Evolutionary conservation across 1,140 invertebrate genomes (phyloP).

Genomic region (Pantala flavescens): DNA sequence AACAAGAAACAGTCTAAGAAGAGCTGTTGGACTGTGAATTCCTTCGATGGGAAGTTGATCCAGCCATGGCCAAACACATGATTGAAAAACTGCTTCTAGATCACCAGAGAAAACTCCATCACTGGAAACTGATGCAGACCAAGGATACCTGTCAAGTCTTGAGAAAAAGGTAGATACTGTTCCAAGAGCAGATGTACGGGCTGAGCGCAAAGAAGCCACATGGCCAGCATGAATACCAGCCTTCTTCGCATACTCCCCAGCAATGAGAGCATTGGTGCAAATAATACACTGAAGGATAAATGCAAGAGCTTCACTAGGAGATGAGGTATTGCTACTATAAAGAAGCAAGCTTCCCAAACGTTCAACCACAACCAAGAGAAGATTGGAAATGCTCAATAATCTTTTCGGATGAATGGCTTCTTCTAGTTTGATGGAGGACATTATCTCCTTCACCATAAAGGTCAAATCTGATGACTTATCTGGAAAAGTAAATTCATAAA

Average conservation of each 20-base stretch:
- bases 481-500: constrained; percentile 15
- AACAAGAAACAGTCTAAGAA: constrained; percentile 62
- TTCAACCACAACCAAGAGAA: constrained; percentile 69
- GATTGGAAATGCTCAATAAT: constrained; percentile 61
- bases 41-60: constrained; percentile 67
- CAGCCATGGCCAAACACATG: constrained; percentile 71
- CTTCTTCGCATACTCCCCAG: constrained; percentile 42
- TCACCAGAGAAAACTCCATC: constrained; percentile 39
- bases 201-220: constrained; percentile 18
- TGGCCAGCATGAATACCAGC: background rate
- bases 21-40: constrained; percentile 67
- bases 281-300: constrained; percentile 62
- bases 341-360: constrained; percentile 56
- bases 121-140: constrained; percentile 31
- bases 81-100: constrained; percentile 62
- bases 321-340: background rate
- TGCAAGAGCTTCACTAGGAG: constrained; percentile 38
- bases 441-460: constrained; percentile 37
- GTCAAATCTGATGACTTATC: constrained; percentile 27
- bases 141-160: constrained; percentile 65
- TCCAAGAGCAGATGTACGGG: constrained; percentile 39
- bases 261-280: constrained; percentile 51
- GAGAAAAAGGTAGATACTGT: constrained; percentile 63
- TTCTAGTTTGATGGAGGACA: constrained; percentile 42
- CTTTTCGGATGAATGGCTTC: constrained; percentile 58